phyloP scores from a whole-genome alignment of 2,888 invertebrate species.

The Yponomeuta cagnagella region DNA sequence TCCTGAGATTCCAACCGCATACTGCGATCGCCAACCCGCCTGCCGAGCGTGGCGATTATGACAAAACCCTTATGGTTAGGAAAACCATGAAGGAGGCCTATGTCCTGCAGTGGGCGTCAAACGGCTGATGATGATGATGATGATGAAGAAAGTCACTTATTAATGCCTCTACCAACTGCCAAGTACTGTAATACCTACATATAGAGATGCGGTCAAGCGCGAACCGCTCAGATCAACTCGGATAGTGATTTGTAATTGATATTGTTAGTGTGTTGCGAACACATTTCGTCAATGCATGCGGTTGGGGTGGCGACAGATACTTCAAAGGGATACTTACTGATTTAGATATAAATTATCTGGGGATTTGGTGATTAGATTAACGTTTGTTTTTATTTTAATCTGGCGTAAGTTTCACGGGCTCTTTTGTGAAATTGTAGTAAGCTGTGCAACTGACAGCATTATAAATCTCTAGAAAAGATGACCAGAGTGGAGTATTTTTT shows the following conservation, averaged over 20 bases:
- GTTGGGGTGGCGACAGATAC: background rate
- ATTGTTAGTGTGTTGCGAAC: constrained; percentile 1
- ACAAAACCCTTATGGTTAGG: too few relatives aligned
- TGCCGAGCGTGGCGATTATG: too few relatives aligned
- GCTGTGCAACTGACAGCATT: too few relatives aligned
- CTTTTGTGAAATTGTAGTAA: too few relatives aligned
- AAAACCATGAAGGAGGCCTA: too few relatives aligned
- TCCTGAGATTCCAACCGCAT: too few relatives aligned
- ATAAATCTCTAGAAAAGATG: too few relatives aligned
- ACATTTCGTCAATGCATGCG: background rate
- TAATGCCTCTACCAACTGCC: background rate
- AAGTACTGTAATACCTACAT: background rate
- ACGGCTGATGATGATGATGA: too few relatives aligned
- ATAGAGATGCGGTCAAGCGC: constrained; percentile 2
- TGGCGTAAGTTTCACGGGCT: background rate
- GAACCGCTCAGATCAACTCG: background rate
- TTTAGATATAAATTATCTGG: background rate
- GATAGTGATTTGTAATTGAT: constrained; percentile 5
- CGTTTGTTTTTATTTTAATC: background rate
- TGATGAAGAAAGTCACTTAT: background rate
- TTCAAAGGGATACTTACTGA: background rate
- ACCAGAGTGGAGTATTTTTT: too few relatives aligned
- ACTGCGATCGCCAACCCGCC: too few relatives aligned
- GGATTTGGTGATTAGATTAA: background rate
- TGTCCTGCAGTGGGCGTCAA: too few relatives aligned